These are phyloP conservation scores for Phodopus roborovskii DNA, from an alignment of 2,113 vertebrate genomes.

Conservation along the genomic window DNA sequence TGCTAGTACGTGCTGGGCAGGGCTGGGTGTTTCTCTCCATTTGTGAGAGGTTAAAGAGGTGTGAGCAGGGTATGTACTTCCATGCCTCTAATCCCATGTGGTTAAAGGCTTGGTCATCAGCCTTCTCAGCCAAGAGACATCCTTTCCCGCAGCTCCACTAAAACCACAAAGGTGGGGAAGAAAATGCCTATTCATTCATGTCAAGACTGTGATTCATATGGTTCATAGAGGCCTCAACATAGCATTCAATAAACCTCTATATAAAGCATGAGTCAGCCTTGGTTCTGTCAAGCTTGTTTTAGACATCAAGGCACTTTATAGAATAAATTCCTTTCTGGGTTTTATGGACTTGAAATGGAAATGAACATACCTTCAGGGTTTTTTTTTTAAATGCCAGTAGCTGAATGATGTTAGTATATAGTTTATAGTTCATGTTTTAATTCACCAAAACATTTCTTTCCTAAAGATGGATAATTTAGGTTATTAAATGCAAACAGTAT, in stretches of 20 bases:
- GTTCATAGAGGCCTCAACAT: neutral
- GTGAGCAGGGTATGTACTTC: slow-evolving; percentile 10
- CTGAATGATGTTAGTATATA: slow-evolving; percentile 42
- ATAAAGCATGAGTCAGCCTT: slow-evolving; percentile 25
- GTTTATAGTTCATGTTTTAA: neutral
- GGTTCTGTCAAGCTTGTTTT: slow-evolving; percentile 42
- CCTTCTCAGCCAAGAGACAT: slow-evolving; percentile 50
- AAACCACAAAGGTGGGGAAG: slow-evolving; percentile 51
- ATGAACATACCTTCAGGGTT: slow-evolving; percentile 19
- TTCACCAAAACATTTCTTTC: neutral
- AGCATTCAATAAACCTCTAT: neutral
- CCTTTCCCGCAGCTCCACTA: slow-evolving; percentile 26
- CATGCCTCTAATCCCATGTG: slow-evolving; percentile 11
- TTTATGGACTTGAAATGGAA: slow-evolving; percentile 57
- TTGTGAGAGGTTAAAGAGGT: slow-evolving; percentile 23
- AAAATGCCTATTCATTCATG: slow-evolving; percentile 56
- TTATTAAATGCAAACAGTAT: slow-evolving; percentile 10
- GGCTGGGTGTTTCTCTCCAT: neutral
- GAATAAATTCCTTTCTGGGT: slow-evolving; percentile 52
- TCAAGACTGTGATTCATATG: neutral
- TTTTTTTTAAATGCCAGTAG: neutral
- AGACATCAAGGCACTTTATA: slow-evolving; percentile 55
- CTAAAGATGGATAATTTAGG: neutral
- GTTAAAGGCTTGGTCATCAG: slow-evolving; percentile 21
- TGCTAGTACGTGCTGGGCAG: neutral